Evolutionary conservation across 2,797 vertebrate species (phyloP).

Genomic region (Chaenodraco wilsoni): DNA sequence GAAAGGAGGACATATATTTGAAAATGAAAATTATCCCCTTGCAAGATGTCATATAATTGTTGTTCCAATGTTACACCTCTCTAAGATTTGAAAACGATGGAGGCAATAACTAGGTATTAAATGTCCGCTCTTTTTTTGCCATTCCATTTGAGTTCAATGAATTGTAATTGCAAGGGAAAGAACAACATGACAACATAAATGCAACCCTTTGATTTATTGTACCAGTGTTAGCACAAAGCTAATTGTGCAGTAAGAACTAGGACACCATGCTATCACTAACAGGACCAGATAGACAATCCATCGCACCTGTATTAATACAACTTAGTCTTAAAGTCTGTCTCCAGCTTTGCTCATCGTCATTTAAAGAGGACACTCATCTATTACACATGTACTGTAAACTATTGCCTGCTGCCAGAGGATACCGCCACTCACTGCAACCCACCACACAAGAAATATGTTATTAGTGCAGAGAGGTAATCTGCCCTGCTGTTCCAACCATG

Average conservation of each 20-base stretch:
- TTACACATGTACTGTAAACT: not conserved
- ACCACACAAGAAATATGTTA: slow-evolving; percentile 1
- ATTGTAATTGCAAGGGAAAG: not conserved
- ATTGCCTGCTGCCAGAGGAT: not conserved
- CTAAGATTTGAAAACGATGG: not conserved
- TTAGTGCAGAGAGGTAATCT: not conserved
- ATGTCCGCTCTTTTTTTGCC: slow-evolving; percentile 2
- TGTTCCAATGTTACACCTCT: slow-evolving; percentile 1
- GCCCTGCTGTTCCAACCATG: not conserved
- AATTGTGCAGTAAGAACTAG: not conserved
- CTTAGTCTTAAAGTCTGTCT: not conserved
- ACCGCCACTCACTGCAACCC: not conserved
- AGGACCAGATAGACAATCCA: not conserved
- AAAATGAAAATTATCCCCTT: slow-evolving; percentile 5
- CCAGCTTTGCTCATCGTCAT: not conserved
- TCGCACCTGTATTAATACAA: not conserved
- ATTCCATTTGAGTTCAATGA: not conserved
- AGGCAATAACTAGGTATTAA: not conserved
- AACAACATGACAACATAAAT: slow-evolving; percentile 1
- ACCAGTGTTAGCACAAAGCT: not conserved
- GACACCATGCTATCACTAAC: not conserved
- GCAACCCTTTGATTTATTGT: not conserved
- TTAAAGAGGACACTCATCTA: not conserved
- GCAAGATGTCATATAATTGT: slow-evolving; percentile 11
- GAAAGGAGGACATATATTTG: slow-evolving; percentile 2